Base-by-base conservation (phyloP, 1,140 invertebrate genomes). In the Aphaenogaster ashmeadi region DNA sequence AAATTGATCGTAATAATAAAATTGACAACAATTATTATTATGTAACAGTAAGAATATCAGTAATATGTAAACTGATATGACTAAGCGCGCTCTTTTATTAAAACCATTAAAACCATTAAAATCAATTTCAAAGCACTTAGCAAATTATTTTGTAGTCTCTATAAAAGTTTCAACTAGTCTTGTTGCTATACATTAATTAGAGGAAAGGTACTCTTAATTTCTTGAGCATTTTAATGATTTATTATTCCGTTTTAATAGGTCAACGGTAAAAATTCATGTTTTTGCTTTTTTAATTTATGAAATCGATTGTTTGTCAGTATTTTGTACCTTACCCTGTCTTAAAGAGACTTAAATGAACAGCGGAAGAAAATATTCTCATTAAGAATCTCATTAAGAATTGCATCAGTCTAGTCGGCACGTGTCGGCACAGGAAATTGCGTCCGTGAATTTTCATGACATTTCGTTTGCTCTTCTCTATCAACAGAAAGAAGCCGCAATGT, bases 341-440 rank as follows among this genome's bases (percentile, higher is more conserved):
- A 56, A 47, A 52, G 36, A 47, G 0, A 21, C 5, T 38, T 36
- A 11, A 47, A 66, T 36, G 7, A 38, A 38, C 50, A 71, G 50
- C 3, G 18, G 2, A 54, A 18, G 21, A 67, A 50, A 50, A 41
- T 21, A 27, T 47, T 89, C 18, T 15, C 11, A 18, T 78, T 44
- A 78, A 71, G 74, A 33, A 21, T 79, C 27, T 86, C 3, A 11
- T 86, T 78, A 86, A 71, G 74, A 33, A 54, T 60, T n/a, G 21
- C 18, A 38, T 79, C 56, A 11, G 27, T 56, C 54, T 13, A 78
- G 8, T n/a, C 18, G 36, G 13, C 4, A 56, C 15, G 38, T 67
- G 47, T 41, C 52, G 1, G 1, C 52, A 21, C 11, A n/a, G 52
- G 41, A 69, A 80, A 86, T 86, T 80, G 77, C n/a, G 18, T 67